Evolutionary conservation across 2,797 vertebrate genomes (phyloP).

Genomic region (Tadarida brasiliensis): DNA sequence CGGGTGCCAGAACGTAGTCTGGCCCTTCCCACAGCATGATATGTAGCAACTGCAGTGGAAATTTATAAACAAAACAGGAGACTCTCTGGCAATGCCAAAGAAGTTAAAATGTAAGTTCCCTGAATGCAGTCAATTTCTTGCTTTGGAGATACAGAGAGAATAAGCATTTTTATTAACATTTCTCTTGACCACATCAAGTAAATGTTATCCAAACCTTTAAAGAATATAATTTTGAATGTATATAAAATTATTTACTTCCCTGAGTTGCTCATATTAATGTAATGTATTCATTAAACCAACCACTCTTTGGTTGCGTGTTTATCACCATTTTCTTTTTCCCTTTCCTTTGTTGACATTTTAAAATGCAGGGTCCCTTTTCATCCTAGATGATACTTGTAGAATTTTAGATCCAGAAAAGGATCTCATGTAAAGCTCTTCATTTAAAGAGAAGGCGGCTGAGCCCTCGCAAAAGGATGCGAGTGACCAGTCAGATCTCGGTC

Average conservation of each 20-base stretch:
- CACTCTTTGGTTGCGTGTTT: background rate
- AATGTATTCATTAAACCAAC: background rate
- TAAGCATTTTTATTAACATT: background rate
- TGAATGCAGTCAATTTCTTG: background rate
- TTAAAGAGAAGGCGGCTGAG: background rate
- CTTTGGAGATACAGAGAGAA: background rate
- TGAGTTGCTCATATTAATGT: background rate
- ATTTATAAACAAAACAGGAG: background rate
- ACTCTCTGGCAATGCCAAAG: background rate
- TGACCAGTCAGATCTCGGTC: background rate
- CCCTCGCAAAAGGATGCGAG: background rate
- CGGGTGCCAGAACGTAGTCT: background rate
- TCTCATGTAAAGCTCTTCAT: background rate
- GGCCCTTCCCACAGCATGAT: background rate
- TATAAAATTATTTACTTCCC: background rate
- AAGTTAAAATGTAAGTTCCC: background rate
- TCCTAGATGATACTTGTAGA: background rate
- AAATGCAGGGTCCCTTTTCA: background rate
- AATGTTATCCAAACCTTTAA: background rate
- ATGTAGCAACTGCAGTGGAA: background rate
- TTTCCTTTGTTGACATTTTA: conserved; percentile 6
- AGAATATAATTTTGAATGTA: background rate
- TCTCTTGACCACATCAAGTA: background rate
- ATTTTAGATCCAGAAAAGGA: background rate
- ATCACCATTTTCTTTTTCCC: background rate